Base-by-base conservation (phyloP, 2,113 vertebrate species). In the Pterophyllum scalare region DNA sequence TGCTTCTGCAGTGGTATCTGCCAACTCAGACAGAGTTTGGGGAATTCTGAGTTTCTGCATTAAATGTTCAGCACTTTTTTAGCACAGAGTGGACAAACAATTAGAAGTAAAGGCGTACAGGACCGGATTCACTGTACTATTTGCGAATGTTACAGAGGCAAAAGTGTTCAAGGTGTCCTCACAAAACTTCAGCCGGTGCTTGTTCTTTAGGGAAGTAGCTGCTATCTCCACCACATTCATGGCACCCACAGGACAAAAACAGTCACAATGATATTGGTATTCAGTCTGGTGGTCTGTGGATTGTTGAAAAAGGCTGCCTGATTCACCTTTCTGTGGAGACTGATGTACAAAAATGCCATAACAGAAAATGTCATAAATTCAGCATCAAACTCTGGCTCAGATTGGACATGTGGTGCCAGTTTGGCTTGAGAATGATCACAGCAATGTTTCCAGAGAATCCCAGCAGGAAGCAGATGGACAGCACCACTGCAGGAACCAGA, bases 401-500 rank as follows among this genome's bases (percentile, higher is more conserved):
- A 3, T 56, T 75, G 64, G 79, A 89, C 75, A 89, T 8, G 2
- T 87, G 40, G 60, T 82, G 12, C 43, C 43, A 58, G 35, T 84
- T 89, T 35, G 80, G 75, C 77, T 7, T 83, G n/a, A 65, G 35
- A 40, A 64, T 4, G 31, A 86, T 64, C 49, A 88, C 72, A 2
- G 80, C 59, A 0, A 87, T 56, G 75, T 90, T 90, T 81, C 91
- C 85, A 77, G 82, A 85, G 22, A 92, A 49, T 72, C 90, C 82
- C 59, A 90, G 22, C 35, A 87, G 28, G 28, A 88, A 85, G 77
- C 82, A 85, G 35, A 81, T 5, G 3, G 58, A 79, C 74, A 92
- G 1, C n/a, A 87, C 4, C 31, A 70, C n/a, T 0, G 10, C 61
- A 57, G 88, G 15, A 3, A 7, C n/a, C 19, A 79, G 7, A 54